Percentiles rank a stretch among this genome's conserved stretches.
Evolutionary conservation across 2,888 invertebrate genomes (phyloP).

Genomic region (Acleris literana): DNA sequence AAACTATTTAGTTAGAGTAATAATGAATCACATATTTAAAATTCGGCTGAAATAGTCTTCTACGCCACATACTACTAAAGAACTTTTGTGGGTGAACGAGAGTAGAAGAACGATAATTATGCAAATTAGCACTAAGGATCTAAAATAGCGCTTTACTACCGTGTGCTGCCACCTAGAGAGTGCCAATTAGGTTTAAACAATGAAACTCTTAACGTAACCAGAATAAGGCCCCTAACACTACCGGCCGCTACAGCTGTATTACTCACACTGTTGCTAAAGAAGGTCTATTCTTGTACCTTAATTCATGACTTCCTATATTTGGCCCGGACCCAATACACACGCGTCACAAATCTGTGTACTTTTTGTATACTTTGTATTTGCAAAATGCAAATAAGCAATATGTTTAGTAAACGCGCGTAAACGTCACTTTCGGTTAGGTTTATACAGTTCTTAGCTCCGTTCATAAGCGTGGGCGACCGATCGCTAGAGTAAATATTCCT

Average conservation of each 20-base stretch:
- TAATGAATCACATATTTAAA: slow-evolving; percentile 6
- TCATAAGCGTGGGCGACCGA: slow-evolving; percentile 59
- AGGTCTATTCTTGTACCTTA: slow-evolving; percentile 15
- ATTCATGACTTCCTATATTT: slow-evolving; percentile 6
- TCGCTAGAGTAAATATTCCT: slow-evolving; percentile 70
- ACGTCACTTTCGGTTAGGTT: slow-evolving; percentile 9
- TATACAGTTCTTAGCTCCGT: slow-evolving; percentile 3
- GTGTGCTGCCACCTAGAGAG: neutral
- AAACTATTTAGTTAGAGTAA: slow-evolving; percentile 17
- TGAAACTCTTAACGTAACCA: neutral
- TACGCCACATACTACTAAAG: neutral
- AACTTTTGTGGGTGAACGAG: too few relatives aligned
- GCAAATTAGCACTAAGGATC: too few relatives aligned
- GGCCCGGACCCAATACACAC: slow-evolving; percentile 8
- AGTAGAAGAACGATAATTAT: too few relatives aligned
- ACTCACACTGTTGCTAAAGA: slow-evolving; percentile 18
- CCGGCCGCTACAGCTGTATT: slow-evolving; percentile 11
- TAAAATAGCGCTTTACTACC: neutral
- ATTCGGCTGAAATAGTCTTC: neutral
- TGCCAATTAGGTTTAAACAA: neutral
- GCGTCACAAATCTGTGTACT: neutral
- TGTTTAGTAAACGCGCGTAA: neutral
- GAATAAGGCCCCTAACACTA: slow-evolving; percentile 14
- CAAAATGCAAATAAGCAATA: neutral
- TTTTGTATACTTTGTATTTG: neutral